Conservation (phyloP, 92 coral and sea anemone genomes). For the Palythoa grandis region DNA sequence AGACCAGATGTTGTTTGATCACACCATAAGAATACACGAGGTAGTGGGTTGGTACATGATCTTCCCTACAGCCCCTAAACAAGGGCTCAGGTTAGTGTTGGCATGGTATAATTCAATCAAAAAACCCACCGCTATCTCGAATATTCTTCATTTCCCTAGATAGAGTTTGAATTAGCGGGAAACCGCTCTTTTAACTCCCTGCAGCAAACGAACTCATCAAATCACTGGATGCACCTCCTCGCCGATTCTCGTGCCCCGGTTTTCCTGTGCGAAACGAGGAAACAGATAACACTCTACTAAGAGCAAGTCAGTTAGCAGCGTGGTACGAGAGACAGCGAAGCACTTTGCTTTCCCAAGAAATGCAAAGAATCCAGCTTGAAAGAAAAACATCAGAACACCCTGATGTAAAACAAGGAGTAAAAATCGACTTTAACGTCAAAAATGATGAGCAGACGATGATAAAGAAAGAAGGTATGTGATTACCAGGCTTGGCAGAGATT, state of each 20-base stretch:
- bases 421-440: neutral
- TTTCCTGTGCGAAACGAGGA: neutral
- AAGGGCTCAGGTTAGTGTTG: too few relatives aligned
- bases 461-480: neutral
- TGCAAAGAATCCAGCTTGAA: neutral
- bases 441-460: neutral
- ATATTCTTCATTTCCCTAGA: too few relatives aligned
- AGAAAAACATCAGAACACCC: too few relatives aligned
- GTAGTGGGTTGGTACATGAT: too few relatives aligned
- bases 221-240: slow-evolving; percentile 12
- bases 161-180: too few relatives aligned
- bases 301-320: slow-evolving; percentile 22
- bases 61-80: too few relatives aligned
- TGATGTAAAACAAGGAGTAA: neutral
- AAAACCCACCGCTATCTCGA: too few relatives aligned
- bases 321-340: slow-evolving; percentile 28
- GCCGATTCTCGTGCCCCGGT: slow-evolving; percentile 32
- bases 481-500: too few relatives aligned
- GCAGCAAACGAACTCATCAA: neutral
- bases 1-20: too few relatives aligned
- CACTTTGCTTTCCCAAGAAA: neutral
- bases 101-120: too few relatives aligned
- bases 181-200: neutral
- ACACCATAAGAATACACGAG: too few relatives aligned
- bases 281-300: neutral